Percentiles rank a stretch among this genome's conserved stretches.
Conservation (phyloP, 2,888 invertebrate species). For the Cryptops parisi region DNA sequence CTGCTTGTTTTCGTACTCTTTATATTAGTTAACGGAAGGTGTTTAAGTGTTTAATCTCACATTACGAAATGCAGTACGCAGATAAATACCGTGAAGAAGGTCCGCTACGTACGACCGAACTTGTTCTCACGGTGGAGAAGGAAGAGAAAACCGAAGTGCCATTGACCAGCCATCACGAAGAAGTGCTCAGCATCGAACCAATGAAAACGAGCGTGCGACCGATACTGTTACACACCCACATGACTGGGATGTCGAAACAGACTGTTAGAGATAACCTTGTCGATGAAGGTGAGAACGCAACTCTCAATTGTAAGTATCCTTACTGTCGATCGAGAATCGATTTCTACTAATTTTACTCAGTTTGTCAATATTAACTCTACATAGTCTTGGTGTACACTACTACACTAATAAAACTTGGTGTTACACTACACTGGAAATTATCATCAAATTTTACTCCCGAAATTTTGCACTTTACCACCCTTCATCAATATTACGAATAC, state of each 20-base stretch:
- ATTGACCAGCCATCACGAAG: slow-evolving; percentile 10
- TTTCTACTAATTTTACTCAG: no score
- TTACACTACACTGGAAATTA: no score
- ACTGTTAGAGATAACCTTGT: slow-evolving; percentile 2
- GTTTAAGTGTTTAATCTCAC: not conserved
- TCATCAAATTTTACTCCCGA: no score
- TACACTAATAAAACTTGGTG: no score
- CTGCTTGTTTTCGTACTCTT: no score
- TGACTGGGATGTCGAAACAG: slow-evolving; percentile 7
- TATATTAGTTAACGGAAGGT: no score
- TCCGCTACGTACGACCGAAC: not conserved
- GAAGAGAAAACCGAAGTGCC: slow-evolving; percentile 4
- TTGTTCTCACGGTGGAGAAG: not conserved
- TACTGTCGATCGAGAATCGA: no score
- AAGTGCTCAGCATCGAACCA: slow-evolving; percentile 5
- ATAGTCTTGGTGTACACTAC: no score
- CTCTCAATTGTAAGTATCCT: no score
- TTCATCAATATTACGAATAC: no score
- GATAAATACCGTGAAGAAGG: slow-evolving; percentile 7
- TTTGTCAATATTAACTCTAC: no score
- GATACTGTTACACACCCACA: slow-evolving; percentile 14
- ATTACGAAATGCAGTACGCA: slow-evolving; percentile 3
- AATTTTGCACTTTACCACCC: no score
- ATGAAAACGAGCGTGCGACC: slow-evolving; percentile 11
- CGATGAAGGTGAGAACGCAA: slow-evolving; percentile 9